Base-by-base conservation (phyloP, 2,888 invertebrate genomes). In the Leptarthrus brevirostris region DNA sequence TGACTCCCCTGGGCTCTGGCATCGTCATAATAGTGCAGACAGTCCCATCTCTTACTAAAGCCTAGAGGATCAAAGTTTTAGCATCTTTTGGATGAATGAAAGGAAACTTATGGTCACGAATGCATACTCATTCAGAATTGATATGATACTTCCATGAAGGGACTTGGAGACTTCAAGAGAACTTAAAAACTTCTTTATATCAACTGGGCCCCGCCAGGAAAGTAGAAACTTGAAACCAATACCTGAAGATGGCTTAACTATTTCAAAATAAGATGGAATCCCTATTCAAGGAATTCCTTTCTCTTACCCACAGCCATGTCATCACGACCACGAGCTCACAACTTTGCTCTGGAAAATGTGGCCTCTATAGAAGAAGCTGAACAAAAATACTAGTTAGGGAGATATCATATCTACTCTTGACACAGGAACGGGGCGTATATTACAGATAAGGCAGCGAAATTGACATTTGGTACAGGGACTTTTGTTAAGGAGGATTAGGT, bases 401-500 rank as follows among this genome's bases (percentile, higher is more conserved):
- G 61, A 61, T 61, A 20, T 61, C 20, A 14, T 20, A 40, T 61
- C 61, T 61, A 14, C 12, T 40, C 18, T 40, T 61, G 36, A 36
- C 61, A 14, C n/a, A 2, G 40, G 61, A 61, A 61, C 18, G 61
- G 61, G 61, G 61, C 61, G 61, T 61, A 14, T 61, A 40, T 36
- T 61, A n/a, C 8, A 61, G 61, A 61, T 61, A 61, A 61, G 40
- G n/a, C 40, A 36, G 16, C 36, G 22, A 12, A 61, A 40, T 61
- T 40, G 36, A 22, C 61, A 61, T 18, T 61, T 61, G 61, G 40
- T 18, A 40, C 40, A 40, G 61, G 22, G 40, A 61, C 40, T 18
- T 36, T 40, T 61, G 61, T 61, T 61, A 18, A 24, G 20, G 61
- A n/a, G 61, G 61, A 61, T 61, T 61, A 61, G 18, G 61, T 61